A percentile compares a stretch with the other conserved stretches of the same genome.
Conservation (phyloP, 2,888 invertebrate genomes). For the Epinotia ramella region DNA sequence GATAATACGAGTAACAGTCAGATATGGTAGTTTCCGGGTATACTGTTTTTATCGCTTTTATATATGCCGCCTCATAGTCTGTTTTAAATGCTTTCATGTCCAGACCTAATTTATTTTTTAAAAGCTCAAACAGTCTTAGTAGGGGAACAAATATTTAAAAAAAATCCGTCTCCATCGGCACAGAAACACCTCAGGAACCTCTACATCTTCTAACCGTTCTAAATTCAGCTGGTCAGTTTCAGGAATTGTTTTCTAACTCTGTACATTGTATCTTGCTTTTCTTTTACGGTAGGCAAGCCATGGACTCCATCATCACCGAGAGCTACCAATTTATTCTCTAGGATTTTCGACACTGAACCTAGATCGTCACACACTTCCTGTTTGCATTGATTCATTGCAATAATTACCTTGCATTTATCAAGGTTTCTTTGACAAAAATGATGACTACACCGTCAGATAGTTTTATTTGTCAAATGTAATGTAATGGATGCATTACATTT, state of each 20-base stretch:
- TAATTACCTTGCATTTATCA: constrained; percentile 18
- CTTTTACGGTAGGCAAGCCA: no score
- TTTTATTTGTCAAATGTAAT: constrained; percentile 4
- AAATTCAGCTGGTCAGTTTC: no score
- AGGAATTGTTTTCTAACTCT: no score
- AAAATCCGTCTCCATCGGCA: neutral
- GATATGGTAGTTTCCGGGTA: neutral
- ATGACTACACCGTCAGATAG: neutral
- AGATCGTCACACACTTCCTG: constrained; percentile 11
- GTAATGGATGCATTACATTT: constrained; percentile 5
- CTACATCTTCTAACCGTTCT: no score
- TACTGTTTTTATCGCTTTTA: no score
- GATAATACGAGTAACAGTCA: no score
- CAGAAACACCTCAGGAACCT: no score
- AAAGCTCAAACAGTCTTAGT: neutral
- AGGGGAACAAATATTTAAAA: neutral
- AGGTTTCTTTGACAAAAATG: constrained; percentile 6
- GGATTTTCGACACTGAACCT: constrained; percentile 13
- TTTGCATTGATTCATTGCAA: constrained; percentile 14
- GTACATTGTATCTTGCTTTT: no score
- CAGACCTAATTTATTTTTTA: constrained; percentile 7
- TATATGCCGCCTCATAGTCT: constrained; percentile 1
- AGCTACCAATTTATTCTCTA: neutral
- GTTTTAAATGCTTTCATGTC: neutral
- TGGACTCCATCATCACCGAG: no score